Evolutionary conservation across 2,113 vertebrate genomes (phyloP), one percentile per base, ranked within the genome.

Genomic region (Nothoprocta pentlandii): DNA sequence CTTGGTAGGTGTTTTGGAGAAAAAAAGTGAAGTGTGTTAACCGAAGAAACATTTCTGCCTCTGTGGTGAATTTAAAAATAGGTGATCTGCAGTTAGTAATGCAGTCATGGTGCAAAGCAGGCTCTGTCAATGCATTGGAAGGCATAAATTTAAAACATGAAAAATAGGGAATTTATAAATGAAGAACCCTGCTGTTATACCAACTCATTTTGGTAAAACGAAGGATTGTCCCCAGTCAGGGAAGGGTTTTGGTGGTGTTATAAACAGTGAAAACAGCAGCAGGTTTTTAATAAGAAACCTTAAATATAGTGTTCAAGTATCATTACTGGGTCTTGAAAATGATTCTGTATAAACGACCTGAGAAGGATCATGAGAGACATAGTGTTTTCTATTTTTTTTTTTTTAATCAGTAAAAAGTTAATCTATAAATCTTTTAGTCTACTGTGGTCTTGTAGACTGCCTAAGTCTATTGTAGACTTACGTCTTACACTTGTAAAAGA

Each of bases 81-180:
- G 0, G 0, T 26, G 47, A 13, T 68, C 0, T 0, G 9, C 9
- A 59, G 49, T 15, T 11, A 3, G 44, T 12, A 6, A 25, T 5
- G 56, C 75, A 75, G 44, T 44, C 41, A 9, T 2, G 1, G 44
- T 7, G 8, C 23, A 4, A 8, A 47, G 44, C 3, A 56, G 42
- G 46, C 2, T 1, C 32, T 6, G 20, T 30, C 25, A 59, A 46
- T 4, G 30, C 0, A 1, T 26, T 76, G 61, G 64, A 44, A 70
- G 58, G 56, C 11, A 6, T 14, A 56, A 41, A 6, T 25, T 49
- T 10, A 11, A 49, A 49, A 49, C 49, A 21, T 67, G 67, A 63
- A 46, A 36, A 59, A 14, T 32, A 16, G 42, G 23, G 14, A 44
- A 26, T 49, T 83, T 9, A 10, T 73, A 59, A 78, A 53, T 25